A percentile compares a stretch with the other conserved stretches of the same genome.
These are phyloP conservation scores for Penaeus monodon DNA, from an alignment of 2,888 invertebrate species.

Conservation along the genomic window DNA sequence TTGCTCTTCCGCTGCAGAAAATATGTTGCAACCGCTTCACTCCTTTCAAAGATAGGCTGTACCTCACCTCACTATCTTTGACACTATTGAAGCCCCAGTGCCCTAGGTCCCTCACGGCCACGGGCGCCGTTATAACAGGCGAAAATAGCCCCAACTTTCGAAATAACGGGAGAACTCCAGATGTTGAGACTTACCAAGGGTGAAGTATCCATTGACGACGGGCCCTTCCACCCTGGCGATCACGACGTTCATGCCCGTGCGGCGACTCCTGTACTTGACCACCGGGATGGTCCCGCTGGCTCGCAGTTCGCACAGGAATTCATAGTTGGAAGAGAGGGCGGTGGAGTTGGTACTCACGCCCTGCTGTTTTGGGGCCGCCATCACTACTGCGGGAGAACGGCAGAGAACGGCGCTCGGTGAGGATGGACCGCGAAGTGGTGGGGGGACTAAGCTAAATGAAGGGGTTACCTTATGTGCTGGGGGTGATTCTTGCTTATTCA, in stretches of 20 bases:
- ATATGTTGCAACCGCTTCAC: too few relatives aligned
- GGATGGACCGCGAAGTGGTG: background rate
- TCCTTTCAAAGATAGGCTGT: too few relatives aligned
- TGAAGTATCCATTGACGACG: constrained; percentile 89
- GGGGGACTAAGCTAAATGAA: background rate
- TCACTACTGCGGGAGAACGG: constrained; percentile 22
- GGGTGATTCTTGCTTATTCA: background rate
- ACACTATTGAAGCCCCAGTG: too few relatives aligned
- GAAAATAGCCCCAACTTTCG: too few relatives aligned
- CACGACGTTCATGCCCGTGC: constrained; percentile 84
- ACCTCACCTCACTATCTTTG: too few relatives aligned
- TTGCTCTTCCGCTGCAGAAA: too few relatives aligned
- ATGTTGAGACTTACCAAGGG: constrained; percentile 78
- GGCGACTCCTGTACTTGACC: constrained; percentile 53
- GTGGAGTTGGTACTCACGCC: background rate
- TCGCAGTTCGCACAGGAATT: constrained; percentile 39
- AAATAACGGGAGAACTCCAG: too few relatives aligned
- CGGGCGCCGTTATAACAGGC: too few relatives aligned
- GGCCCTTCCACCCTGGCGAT: constrained; percentile 91
- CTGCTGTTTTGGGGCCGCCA: constrained; percentile 45
- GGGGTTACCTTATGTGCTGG: background rate
- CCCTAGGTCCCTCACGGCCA: too few relatives aligned
- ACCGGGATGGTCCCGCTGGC: constrained; percentile 51
- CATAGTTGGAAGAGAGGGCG: constrained; percentile 32
- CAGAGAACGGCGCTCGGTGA: background rate